Conservation (phyloP, 2,888 invertebrate genomes). For the Cheilosia soror region DNA sequence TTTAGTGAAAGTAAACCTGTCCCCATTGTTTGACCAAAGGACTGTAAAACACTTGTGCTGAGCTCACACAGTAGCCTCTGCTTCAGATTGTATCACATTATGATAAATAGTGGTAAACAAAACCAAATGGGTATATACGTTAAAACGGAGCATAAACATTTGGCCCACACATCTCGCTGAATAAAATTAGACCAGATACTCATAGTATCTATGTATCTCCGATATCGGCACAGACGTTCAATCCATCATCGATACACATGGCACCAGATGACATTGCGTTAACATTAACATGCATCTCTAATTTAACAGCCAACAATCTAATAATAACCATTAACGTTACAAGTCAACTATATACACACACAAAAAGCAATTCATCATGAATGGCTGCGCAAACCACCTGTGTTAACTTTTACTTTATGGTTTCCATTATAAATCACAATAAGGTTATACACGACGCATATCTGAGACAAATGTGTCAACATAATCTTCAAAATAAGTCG, state of each 20-base stretch:
- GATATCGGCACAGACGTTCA: background rate
- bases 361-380: conserved; percentile 35
- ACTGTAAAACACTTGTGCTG: conserved; percentile 3
- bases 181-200: conserved; percentile 19
- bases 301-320: conserved; percentile 44
- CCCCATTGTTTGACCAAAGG: background rate
- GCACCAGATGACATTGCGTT: conserved; percentile 28
- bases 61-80: background rate
- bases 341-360: background rate
- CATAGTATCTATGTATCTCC: too few species aligned
- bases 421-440: conserved; percentile 27
- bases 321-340: conserved; percentile 25
- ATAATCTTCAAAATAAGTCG: conserved; percentile 24
- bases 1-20: background rate
- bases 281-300: conserved; percentile 28
- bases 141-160: conserved; percentile 13
- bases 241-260: background rate
- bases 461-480: conserved; percentile 29
- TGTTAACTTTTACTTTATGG: conserved; percentile 43
- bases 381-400: conserved; percentile 14
- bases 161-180: background rate
- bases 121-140: conserved; percentile 16
- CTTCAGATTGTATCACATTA: conserved; percentile 11
- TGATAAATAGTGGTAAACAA: conserved; percentile 2
- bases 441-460: too few species aligned